Base-by-base conservation (phyloP, 2,888 invertebrate genomes). In the Orchesella flavescens region DNA sequence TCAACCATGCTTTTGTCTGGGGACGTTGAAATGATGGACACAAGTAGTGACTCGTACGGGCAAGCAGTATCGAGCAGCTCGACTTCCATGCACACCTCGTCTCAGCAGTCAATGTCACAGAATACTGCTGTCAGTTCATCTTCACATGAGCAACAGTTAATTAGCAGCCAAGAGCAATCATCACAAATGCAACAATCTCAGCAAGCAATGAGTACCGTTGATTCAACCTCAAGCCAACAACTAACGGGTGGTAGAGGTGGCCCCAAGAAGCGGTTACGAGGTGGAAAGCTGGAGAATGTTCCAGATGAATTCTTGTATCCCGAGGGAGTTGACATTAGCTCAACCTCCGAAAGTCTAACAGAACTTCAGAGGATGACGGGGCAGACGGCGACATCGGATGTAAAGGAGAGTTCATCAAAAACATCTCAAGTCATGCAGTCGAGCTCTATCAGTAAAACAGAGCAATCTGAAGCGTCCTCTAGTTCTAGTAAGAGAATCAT, bases 291-390 rank as follows among this genome's bases (percentile, higher is more conserved):
- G 17, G 86, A 86, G 55, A 83, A 71, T 53, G 84, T 87, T 13
- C 84, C 85, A 7, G 86, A 86, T 61, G 86, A 86, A 19, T 85
- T 86, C 57, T 79, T 86, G 44, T 86, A 85, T 34, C 85, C 86
- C 10, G 74, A 76, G n/a, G 85, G 84, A 17, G 79, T 83, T 5
- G 84, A 85, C 23, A 76, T 84, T 23, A 63, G 59, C 9, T 80
- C 84, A 1, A 79, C 78, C 12, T 44, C 66, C 9, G 73, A 72
- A 55, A 80, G 76, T 17, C 19, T 76, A 19, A 66, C 84, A n/a
- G 84, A 80, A 65, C 53, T 84, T 12, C 76, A 81, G 44, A 76
- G 59, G 43, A 61, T 76, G 34, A 53, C 57, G 9, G 72, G 24
- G 0, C 21, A 44, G 19, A 4, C 55, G 9, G 43, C 65, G 13